Percentiles rank a stretch among this genome's conserved stretches.
phyloP scores from a whole-genome alignment of 2,113 vertebrate genomes.

The Falco punctatus region DNA sequence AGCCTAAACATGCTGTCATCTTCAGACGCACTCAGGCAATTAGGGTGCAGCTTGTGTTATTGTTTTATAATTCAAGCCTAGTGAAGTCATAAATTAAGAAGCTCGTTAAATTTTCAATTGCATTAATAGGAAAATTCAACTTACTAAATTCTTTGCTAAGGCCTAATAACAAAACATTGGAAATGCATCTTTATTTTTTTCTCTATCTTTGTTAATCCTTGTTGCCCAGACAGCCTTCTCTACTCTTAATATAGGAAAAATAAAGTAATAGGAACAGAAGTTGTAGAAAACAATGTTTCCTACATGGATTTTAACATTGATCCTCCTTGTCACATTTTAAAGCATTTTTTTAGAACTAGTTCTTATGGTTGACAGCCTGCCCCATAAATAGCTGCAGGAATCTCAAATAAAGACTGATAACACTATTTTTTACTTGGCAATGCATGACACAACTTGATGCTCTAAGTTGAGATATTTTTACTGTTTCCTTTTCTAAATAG shows the following conservation, averaged over 20 bases:
- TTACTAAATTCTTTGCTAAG: slow-evolving; percentile 43
- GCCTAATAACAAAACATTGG: background rate
- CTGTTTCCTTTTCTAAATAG: no score
- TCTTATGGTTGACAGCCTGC: background rate
- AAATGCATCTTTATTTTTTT: background rate
- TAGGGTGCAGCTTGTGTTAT: slow-evolving; percentile 60
- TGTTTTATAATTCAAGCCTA: slow-evolving; percentile 65
- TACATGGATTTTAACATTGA: background rate
- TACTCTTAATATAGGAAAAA: background rate
- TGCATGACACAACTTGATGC: background rate
- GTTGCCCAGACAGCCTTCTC: background rate
- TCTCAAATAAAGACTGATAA: background rate
- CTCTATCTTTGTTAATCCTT: background rate
- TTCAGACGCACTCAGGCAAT: slow-evolving; percentile 67
- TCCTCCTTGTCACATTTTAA: background rate
- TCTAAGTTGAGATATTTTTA: background rate
- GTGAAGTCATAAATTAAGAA: slow-evolving; percentile 69
- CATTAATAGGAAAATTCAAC: slow-evolving; percentile 58
- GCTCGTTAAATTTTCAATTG: slow-evolving; percentile 73
- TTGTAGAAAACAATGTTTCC: background rate
- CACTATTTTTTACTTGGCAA: background rate
- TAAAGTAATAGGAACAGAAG: background rate
- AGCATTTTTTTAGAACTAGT: background rate
- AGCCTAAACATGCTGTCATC: slow-evolving; percentile 66
- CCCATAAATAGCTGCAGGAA: background rate